phyloP scores from a whole-genome alignment of 1,140 invertebrate genomes.

The Forficula auricularia region DNA sequence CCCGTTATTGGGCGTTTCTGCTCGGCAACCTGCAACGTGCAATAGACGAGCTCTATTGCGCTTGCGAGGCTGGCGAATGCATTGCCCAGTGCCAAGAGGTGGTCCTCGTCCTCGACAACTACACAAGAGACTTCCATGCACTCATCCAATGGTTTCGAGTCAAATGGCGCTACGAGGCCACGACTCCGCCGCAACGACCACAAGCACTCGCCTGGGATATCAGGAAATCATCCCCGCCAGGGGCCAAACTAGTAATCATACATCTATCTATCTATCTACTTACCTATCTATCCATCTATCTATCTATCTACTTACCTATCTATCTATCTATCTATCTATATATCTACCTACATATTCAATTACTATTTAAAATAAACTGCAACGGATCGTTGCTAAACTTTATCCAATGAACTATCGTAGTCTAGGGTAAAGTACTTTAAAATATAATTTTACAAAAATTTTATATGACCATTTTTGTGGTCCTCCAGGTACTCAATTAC shows the following conservation, averaged over 20 bases:
- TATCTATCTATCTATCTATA: too few species aligned
- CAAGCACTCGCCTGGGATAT: slow-evolving; percentile 87
- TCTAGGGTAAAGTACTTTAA: too few species aligned
- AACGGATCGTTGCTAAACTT: too few species aligned
- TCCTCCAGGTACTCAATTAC: too few species aligned
- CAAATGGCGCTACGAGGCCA: slow-evolving; percentile 85
- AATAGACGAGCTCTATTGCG: slow-evolving; percentile 51
- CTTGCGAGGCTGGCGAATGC: slow-evolving; percentile 44
- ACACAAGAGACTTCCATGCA: slow-evolving; percentile 80
- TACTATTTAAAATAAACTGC: too few species aligned
- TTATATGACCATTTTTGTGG: too few species aligned
- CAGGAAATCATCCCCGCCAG: slow-evolving; percentile 65
- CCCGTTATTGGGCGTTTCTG: slow-evolving; percentile 83
- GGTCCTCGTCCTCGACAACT: slow-evolving; percentile 83
- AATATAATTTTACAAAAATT: too few species aligned
- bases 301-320: too few species aligned
- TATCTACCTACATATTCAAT: too few species aligned
- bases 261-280: too few species aligned
- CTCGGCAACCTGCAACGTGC: slow-evolving; percentile 86
- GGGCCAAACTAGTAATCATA: slow-evolving; percentile 25
- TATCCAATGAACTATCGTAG: too few species aligned
- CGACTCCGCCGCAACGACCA: slow-evolving; percentile 61
- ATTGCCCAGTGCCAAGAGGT: slow-evolving; percentile 64
- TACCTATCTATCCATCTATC: too few species aligned
- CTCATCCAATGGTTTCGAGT: slow-evolving; percentile 81